These are phyloP conservation scores for Drosophila setosimentum DNA, from an alignment of 2,888 invertebrate species.

Conservation along the genomic window DNA sequence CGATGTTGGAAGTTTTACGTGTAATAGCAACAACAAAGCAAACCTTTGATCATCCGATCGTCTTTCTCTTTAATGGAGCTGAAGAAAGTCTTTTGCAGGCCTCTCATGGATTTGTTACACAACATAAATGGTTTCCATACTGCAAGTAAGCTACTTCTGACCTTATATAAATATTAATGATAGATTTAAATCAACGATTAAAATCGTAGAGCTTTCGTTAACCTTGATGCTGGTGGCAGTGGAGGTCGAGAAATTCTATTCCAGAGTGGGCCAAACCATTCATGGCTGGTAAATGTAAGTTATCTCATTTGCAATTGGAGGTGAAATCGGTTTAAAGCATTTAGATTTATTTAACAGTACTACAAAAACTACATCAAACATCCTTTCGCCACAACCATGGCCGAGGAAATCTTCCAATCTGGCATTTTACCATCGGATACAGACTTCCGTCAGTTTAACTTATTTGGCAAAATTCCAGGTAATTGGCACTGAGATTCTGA, in stretches of 20 bases:
- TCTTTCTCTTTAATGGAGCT: constrained; percentile 89
- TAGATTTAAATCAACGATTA: not conserved
- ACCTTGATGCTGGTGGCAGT: constrained; percentile 96
- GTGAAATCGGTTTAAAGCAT: not conserved
- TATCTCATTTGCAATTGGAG: not conserved
- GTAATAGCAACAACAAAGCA: constrained; percentile 82
- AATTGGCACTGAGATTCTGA: too few species aligned
- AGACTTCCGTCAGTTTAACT: constrained; percentile 88
- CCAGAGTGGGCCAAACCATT: constrained; percentile 91
- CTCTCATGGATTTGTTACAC: constrained; percentile 88
- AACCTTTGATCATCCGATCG: constrained; percentile 86
- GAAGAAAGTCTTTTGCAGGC: constrained; percentile 89
- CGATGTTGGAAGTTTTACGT: constrained; percentile 87
- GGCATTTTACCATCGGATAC: constrained; percentile 89
- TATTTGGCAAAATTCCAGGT: constrained; percentile 70
- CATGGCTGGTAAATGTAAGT: constrained; percentile 86
- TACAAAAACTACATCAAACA: constrained; percentile 86
- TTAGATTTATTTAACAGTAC: constrained; percentile 75
- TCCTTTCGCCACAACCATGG: constrained; percentile 87
- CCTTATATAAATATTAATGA: not conserved
- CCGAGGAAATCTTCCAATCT: constrained; percentile 89
- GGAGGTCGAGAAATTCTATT: constrained; percentile 96
- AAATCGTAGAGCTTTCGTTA: constrained; percentile 89
- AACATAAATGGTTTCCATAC: constrained; percentile 92
- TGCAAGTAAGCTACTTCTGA: constrained; percentile 83